Evolutionary conservation across 2,113 vertebrate species (phyloP), one percentile per base, ranked within the genome.

Genomic region (Corythornis madagascariensis): DNA sequence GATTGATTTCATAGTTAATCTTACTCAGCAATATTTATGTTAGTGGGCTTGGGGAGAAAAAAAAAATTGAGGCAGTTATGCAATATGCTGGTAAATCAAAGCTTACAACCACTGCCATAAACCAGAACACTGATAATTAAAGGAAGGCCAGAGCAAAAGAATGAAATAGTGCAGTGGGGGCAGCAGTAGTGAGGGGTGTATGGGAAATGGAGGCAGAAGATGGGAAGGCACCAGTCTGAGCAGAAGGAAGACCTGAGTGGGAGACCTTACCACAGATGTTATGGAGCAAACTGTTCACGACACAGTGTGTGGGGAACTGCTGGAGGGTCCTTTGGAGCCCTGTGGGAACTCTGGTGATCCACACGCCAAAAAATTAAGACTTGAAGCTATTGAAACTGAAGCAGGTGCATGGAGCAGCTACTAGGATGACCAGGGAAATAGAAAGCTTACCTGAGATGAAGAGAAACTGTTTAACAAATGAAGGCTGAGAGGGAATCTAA

Each of bases 381-480:
- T 86, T 89, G 70, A 60, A 64, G 31, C 48, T 74, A 72, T 35
- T 83, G 73, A 79, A 89, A 66, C 33, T 35, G 76, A 71, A 91
- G 56, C 43, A 74, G 38, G 31, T 74, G 56, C 11, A 81, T 16
- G 29, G 33, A 93, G 56, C 61, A 25, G 15, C 24, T 91, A 88
- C 75, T 40, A 60, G n/a, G 52, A 71, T 29, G 42, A 80, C 35
- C 52, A 31, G 29, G 56, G 29, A 86, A 95, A 94, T 10, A 48
- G 56, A 89, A 89, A 86, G 35, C 56, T 90, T 86, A 77, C 40
- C 83, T 67, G 50, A 91, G 71, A 78, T 53, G 33, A 80, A 69
- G 72, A 91, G 52, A 90, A 94, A 90, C 59, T 55, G 59, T 70
- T 89, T 73, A 81, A 67, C 75, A 95, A 88, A 95, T 93, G 76